Evolutionary conservation across 2,888 invertebrate species (phyloP), one percentile per base, ranked within the genome.

Genomic region (Dinocampus coccinellae): DNA sequence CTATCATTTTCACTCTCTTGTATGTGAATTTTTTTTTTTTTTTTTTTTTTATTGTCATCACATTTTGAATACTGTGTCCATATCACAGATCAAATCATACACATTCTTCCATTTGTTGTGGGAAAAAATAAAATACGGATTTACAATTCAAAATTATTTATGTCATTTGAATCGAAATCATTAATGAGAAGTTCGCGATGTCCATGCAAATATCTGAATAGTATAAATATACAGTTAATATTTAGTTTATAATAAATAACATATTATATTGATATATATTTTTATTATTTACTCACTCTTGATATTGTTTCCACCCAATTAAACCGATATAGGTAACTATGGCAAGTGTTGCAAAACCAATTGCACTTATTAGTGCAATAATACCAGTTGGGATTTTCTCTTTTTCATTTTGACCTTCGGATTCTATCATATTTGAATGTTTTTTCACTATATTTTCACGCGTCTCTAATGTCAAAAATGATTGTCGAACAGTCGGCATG

Each of bases 151-250:
- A 88, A 89, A 76, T 89, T 85, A 66, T 83, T 86, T 73, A 88
- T 81, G 75, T 89, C 88, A 69, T 84, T 86, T 11, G 85, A 83
- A 69, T 88, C 87, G 57, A 88, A 87, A 72, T 87, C 88, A 67
- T 89, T 89, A 29, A 89, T 87, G 9, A 89, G 82, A 74, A 89
- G 80, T 70, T 89, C 87, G 13, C 89, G 83, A 76, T 88, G 89
- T 68, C 88, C 85, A 57, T 86, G 86, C 73, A 88, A 86, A 77
- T 74, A 87, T 78, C 82, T 84, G 64, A 29, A 69, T 74, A 65
- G 24, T 64, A 68, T 24, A 60, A 20, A 26, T 36, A 53, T 22
- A 13, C 20, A 53, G 67, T 64, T 67, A 39, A 16, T 2, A 13
- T 53, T 62, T 29, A 16, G 10, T 36, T 24, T 10, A 11, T 55